phyloP scores from a whole-genome alignment of 2,888 invertebrate genomes.

The Lutraria lutraria region DNA sequence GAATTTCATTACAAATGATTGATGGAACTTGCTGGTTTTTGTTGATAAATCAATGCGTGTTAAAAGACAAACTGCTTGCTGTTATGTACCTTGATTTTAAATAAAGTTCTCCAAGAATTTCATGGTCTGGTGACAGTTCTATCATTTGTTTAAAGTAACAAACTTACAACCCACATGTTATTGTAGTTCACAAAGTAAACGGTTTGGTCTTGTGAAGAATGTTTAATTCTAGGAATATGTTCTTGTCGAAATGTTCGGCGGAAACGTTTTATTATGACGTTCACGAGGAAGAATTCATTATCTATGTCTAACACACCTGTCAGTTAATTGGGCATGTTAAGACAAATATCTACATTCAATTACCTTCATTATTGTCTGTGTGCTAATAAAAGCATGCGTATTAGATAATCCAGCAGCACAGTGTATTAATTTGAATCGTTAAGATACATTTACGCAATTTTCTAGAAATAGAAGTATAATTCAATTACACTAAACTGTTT shows the following conservation, averaged over 20 bases:
- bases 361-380: background rate
- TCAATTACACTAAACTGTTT: background rate
- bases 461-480: background rate
- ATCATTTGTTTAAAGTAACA: too few relatives aligned
- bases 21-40: background rate
- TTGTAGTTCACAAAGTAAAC: too few relatives aligned
- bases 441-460: background rate
- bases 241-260: background rate
- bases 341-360: slow-evolving; percentile 5
- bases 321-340: slow-evolving; percentile 12
- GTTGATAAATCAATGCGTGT: background rate
- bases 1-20: background rate
- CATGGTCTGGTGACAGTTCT: background rate
- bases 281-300: background rate
- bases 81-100: background rate
- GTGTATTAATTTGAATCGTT: background rate
- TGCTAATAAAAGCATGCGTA: background rate
- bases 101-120: background rate
- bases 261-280: background rate
- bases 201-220: background rate
- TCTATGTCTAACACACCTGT: background rate
- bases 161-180: too few relatives aligned
- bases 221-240: background rate
- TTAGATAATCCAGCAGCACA: background rate
- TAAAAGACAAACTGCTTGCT: background rate